phyloP scores from a whole-genome alignment of 2,113 vertebrate species.

The Gobiocypris rarus region DNA sequence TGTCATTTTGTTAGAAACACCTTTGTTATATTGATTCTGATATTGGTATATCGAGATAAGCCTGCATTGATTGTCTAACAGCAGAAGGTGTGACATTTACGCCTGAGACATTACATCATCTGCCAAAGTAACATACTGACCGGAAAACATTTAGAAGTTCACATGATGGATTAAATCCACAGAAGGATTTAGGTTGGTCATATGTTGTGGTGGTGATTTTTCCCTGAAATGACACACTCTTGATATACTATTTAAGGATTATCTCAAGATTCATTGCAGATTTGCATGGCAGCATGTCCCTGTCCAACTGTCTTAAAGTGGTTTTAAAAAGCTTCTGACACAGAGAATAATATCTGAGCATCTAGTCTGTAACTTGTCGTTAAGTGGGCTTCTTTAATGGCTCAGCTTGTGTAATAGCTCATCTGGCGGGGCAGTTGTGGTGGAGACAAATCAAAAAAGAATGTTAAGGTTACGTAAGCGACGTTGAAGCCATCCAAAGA shows the following conservation, averaged over 20 bases:
- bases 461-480: constrained; percentile 46
- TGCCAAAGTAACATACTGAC: not conserved
- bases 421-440: constrained; percentile 33
- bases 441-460: constrained; percentile 43
- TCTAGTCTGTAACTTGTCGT: not conserved
- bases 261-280: not conserved
- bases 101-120: not conserved
- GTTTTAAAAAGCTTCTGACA: not conserved
- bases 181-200: not conserved
- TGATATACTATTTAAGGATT: not conserved
- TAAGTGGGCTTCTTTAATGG: constrained; percentile 28
- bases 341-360: not conserved
- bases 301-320: not conserved
- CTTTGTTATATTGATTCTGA: not conserved
- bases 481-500: constrained; percentile 5
- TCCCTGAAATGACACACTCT: not conserved
- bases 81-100: not conserved
- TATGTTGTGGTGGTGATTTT: not conserved
- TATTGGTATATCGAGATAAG: too few species aligned
- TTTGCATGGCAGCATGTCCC: not conserved
- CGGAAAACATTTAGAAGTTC: not conserved
- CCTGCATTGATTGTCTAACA: too few species aligned
- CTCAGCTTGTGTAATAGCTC: constrained; percentile 37
- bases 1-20: not conserved
- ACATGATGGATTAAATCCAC: not conserved